Percentiles rank a stretch among this genome's conserved stretches.
These are phyloP conservation scores for Germaria angustata DNA, from an alignment of 2,888 invertebrate genomes.

Conservation along the genomic window DNA sequence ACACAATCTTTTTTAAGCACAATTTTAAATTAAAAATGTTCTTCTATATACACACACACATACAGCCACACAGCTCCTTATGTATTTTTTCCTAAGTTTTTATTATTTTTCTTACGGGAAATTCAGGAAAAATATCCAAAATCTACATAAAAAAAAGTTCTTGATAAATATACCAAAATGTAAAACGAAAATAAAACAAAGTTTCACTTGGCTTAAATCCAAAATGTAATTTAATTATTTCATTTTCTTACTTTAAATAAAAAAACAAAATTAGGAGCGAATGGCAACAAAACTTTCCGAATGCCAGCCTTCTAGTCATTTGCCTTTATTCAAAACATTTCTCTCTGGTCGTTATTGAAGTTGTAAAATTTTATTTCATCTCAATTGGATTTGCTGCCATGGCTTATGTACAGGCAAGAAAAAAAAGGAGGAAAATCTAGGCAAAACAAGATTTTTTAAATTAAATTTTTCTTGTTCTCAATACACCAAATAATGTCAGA, in stretches of 20 bases:
- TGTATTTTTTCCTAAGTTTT: background rate
- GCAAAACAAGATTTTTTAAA: background rate
- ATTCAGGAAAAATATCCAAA: background rate
- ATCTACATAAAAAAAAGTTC: background rate
- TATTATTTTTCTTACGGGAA: conserved; percentile 5
- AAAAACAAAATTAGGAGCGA: background rate
- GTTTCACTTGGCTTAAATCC: conserved; percentile 45
- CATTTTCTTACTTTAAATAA: background rate
- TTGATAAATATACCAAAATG: background rate
- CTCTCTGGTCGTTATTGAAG: background rate
- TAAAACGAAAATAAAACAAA: background rate
- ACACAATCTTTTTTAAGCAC: conserved; percentile 1
- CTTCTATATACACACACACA: background rate
- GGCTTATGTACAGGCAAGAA: background rate
- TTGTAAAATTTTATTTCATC: conserved; percentile 48
- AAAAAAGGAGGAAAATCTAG: background rate
- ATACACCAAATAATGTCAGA: background rate
- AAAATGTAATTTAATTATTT: conserved; percentile 58
- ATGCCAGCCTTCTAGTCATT: background rate
- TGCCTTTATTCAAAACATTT: background rate
- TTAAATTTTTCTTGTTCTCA: background rate
- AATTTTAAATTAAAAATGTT: background rate
- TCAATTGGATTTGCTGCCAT: conserved; percentile 22
- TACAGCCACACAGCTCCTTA: background rate
- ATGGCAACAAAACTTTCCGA: background rate